Evolutionary conservation across 2,888 invertebrate species (phyloP).

Genomic region (Amphiduros pacificus): DNA sequence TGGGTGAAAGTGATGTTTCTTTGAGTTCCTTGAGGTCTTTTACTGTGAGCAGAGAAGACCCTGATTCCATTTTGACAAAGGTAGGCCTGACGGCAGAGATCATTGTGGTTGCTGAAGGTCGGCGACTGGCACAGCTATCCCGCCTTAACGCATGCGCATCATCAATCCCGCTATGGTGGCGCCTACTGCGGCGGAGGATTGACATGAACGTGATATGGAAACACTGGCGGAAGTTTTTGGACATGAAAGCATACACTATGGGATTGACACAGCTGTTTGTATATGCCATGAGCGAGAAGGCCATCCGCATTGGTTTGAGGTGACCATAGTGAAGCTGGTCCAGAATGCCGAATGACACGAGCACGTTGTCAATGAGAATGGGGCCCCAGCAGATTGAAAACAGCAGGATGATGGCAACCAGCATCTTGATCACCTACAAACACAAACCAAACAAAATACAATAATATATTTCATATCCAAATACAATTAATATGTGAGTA

Average conservation of each 20-base stretch:
- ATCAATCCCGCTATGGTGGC: neutral
- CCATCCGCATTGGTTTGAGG: slow-evolving; percentile 67
- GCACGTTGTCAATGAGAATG: slow-evolving; percentile 68
- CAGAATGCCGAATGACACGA: slow-evolving; percentile 68
- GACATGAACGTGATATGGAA: slow-evolving; percentile 48
- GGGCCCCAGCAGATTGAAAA: slow-evolving; percentile 75
- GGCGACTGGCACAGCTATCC: neutral
- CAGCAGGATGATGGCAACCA: slow-evolving; percentile 71
- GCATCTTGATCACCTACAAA: slow-evolving; percentile 72
- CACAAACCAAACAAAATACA: slow-evolving; percentile 12
- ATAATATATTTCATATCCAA: no score
- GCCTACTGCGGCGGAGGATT: neutral
- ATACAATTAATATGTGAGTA: no score
- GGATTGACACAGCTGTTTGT: slow-evolving; percentile 76
- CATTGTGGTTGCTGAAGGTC: neutral
- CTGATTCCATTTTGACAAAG: neutral
- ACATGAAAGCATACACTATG: slow-evolving; percentile 76
- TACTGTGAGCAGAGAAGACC: no score
- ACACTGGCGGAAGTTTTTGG: slow-evolving; percentile 68
- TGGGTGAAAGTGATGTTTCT: no score
- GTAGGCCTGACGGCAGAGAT: neutral
- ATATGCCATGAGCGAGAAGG: slow-evolving; percentile 71
- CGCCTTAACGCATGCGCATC: no score
- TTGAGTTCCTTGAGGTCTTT: no score
- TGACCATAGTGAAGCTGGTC: slow-evolving; percentile 62